Conservation (phyloP, 2,888 invertebrate genomes). For the Dynastes hyllus region DNA sequence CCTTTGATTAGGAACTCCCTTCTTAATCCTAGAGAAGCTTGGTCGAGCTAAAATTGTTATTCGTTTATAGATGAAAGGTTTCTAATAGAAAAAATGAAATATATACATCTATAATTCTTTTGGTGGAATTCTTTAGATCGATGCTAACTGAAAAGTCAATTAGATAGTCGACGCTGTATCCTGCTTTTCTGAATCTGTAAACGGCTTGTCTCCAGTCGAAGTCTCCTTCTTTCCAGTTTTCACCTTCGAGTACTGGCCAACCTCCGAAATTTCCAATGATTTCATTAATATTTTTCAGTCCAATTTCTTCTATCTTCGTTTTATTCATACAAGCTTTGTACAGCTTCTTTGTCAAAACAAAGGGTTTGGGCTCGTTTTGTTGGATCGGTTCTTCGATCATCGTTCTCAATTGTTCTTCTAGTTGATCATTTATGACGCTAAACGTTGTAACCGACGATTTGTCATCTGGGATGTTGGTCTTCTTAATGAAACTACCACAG, state of each 20-base stretch:
- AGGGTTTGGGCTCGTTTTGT: conserved; percentile 79
- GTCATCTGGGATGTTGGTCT: conserved; percentile 85
- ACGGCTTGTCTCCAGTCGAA: conserved; percentile 90
- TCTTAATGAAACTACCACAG: conserved; percentile 81
- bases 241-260: conserved; percentile 93
- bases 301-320: conserved; percentile 86
- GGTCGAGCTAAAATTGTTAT: conserved; percentile 82
- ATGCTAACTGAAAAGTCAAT: conserved; percentile 92
- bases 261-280: conserved; percentile 89
- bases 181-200: conserved; percentile 84
- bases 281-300: conserved; percentile 80
- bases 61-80: conserved; percentile 29
- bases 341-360: conserved; percentile 85
- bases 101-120: conserved; percentile 88
- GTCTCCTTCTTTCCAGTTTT: conserved; percentile 79
- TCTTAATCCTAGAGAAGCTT: conserved; percentile 88
- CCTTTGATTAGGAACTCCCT: conserved; percentile 91
- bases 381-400: conserved; percentile 80
- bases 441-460: conserved; percentile 86
- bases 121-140: conserved; percentile 91
- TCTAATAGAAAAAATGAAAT: background rate
- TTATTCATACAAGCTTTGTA: conserved; percentile 93
- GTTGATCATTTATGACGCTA: conserved; percentile 82
- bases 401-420: conserved; percentile 82
- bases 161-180: conserved; percentile 92